Evolutionary conservation across 2,113 vertebrate species (phyloP).

Genomic region (Papio anubis): DNA sequence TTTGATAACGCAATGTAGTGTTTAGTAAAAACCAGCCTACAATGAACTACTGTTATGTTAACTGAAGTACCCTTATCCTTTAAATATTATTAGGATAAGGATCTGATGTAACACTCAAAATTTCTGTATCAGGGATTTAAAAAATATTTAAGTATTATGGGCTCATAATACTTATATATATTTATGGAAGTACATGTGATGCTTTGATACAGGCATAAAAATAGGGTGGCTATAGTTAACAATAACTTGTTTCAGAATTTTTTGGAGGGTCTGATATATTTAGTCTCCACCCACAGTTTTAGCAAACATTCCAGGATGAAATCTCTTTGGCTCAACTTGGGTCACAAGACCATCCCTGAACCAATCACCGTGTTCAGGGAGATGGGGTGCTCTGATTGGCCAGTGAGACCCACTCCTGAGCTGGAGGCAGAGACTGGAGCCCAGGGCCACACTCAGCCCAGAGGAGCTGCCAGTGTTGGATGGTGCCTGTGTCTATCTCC

Average conservation of each 20-base stretch:
- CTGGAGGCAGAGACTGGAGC: neutral
- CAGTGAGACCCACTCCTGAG: neutral
- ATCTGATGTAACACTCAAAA: neutral
- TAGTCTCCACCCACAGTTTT: neutral
- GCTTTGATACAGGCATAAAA: too few relatives aligned
- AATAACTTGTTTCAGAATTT: neutral
- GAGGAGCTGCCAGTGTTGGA: neutral
- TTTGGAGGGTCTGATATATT: neutral
- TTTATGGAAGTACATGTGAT: too few relatives aligned
- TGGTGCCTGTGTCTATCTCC: neutral
- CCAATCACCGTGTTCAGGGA: neutral
- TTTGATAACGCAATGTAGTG: neutral
- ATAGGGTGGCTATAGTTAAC: too few relatives aligned
- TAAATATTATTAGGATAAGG: neutral
- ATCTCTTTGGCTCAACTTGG: neutral
- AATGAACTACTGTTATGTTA: neutral
- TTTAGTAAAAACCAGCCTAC: neutral
- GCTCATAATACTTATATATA: too few relatives aligned
- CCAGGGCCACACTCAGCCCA: too few relatives aligned
- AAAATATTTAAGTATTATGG: too few relatives aligned
- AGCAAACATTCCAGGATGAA: neutral
- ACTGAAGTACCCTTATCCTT: neutral
- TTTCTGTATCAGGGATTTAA: neutral
- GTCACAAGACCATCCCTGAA: neutral
- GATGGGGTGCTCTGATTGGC: neutral